Base-by-base conservation (phyloP, 2,888 invertebrate species). In the Pherbina coryleti region DNA sequence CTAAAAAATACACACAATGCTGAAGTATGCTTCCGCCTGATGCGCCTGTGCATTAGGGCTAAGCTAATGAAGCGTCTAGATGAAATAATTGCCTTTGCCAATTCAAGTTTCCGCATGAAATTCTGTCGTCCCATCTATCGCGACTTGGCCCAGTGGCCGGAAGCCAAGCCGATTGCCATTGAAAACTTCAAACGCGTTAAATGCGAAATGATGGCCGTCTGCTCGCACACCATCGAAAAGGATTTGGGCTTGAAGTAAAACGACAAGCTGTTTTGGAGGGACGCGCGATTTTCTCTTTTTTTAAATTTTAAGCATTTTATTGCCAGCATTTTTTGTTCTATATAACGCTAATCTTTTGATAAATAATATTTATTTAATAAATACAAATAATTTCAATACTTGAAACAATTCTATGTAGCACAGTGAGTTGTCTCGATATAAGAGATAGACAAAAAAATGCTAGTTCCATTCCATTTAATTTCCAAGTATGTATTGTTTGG, bases 41-140 rank as follows among this genome's bases (percentile, higher is more conserved):
- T 96, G 67, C 92, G 96, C 77, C 88, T 97, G 78, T 93, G 95
- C 81, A 90, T 97, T n/a, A 93, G 92, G 86, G 93, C 94, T 14
- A 92, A 91, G 76, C 94, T 96, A 91, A 90, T 92, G 34, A 91
- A 92, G 0, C 93, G 93, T 84, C 90, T 98, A 51, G 90, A 91
- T 1, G 91, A 92, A 19, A 94, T 94, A 1, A 90, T 98, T 76
- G 88, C 92, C 25, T 97, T 98, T 91, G 93, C 96, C 9, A 96
- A 95, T 82, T 92, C 92, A 22, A 94, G 96, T 86, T 98, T 98
- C 51, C 92, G 98, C 75, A 96, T 98, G 95, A 98, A 98, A 89
- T 98, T 93, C 90, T 94, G 96, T 2, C 92, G 96, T 49, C 97
- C 98, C 3, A 91, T 98, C 69, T 98, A 97, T 90, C 93, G 95